Conservation (phyloP, 2,888 invertebrate species). For the Dasysyrphus albostriatus region DNA sequence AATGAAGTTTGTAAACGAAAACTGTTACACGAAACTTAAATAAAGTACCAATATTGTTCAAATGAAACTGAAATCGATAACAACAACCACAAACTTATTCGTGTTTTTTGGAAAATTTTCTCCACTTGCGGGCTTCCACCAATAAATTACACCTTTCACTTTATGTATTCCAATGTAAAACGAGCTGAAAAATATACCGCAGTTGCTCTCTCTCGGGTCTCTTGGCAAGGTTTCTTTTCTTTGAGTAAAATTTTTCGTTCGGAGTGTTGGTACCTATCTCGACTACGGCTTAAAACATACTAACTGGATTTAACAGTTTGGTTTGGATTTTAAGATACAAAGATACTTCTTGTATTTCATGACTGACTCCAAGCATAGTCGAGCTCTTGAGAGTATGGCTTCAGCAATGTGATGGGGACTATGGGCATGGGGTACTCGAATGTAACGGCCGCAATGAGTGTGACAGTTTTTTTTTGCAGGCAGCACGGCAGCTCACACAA, state of each 20-base stretch:
- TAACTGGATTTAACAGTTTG: slow-evolving; percentile 56
- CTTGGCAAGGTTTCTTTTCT: slow-evolving; percentile 30
- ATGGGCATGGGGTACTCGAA: slow-evolving; percentile 36
- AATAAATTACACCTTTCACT: slow-evolving; percentile 69
- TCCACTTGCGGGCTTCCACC: slow-evolving; percentile 46
- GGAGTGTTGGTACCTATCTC: slow-evolving; percentile 46
- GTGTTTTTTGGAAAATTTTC: slow-evolving; percentile 63
- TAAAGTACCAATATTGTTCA: slow-evolving; percentile 38
- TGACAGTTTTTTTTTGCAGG: slow-evolving; percentile 51
- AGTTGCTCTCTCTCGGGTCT: slow-evolving; percentile 36
- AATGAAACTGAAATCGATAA: slow-evolving; percentile 70
- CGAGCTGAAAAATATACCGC: slow-evolving; percentile 35
- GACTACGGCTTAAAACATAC: slow-evolving; percentile 63
- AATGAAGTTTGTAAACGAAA: background rate
- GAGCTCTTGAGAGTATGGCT: slow-evolving; percentile 58
- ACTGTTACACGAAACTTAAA: slow-evolving; percentile 22
- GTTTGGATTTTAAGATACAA: slow-evolving; percentile 65
- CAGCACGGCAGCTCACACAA: slow-evolving; percentile 8
- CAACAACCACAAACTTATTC: slow-evolving; percentile 31
- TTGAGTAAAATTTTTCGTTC: background rate
- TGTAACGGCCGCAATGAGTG: slow-evolving; percentile 70
- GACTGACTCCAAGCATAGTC: background rate
- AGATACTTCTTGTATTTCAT: slow-evolving; percentile 69
- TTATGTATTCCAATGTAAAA: slow-evolving; percentile 36
- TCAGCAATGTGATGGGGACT: slow-evolving; percentile 40